Evolutionary conservation across 2,888 invertebrate genomes (phyloP), one percentile per base, ranked within the genome.

Genomic region (Agrochola circellaris): DNA sequence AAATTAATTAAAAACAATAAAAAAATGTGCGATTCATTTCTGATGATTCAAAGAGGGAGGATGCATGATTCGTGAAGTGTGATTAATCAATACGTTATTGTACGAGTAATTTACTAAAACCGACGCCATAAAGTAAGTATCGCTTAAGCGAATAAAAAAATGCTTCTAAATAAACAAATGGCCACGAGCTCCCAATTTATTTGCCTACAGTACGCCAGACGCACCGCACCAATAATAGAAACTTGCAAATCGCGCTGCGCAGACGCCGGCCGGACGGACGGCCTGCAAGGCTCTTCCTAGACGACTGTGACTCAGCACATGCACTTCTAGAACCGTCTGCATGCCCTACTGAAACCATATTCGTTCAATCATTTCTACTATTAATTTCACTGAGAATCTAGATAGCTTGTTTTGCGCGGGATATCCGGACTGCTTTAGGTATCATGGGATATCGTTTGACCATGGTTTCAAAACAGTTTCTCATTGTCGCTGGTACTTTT

Each of bases 271-370:
- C 88, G 83, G 85, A 82, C 86, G 89, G 79, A 76, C 79, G 78
- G 71, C 73, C 83, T 72, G 87, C 91, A 92, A 92, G 93, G 92
- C 89, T 89, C 89, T 88, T 88, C 88, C 88, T 88, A 83, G 83
- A 76, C 79, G 64, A 76, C 70, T 58, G 66, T 90, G 90, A 90
- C 60, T 89, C 89, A 89, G 77, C 83, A 79, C 61, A 67, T 73
- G 72, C 75, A 70, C 77, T 73, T 85, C 87, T 83, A 81, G 87
- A 87, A 85, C 74, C 71, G 73, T 73, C 78, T 73, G 65, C 54
- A 65, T 76, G 77, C 76, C 81, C 82, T 81, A 87, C 73, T 77
- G 70, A 69, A 79, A 83, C 80, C 87, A 79, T 86, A 79, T 83
- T 74, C 60, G 79, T 70, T 67, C 30, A 75, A 58, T 45, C 45